phyloP scores from a whole-genome alignment of 64 coral and sea anemone species.

The Stichodactyla mertensii region DNA sequence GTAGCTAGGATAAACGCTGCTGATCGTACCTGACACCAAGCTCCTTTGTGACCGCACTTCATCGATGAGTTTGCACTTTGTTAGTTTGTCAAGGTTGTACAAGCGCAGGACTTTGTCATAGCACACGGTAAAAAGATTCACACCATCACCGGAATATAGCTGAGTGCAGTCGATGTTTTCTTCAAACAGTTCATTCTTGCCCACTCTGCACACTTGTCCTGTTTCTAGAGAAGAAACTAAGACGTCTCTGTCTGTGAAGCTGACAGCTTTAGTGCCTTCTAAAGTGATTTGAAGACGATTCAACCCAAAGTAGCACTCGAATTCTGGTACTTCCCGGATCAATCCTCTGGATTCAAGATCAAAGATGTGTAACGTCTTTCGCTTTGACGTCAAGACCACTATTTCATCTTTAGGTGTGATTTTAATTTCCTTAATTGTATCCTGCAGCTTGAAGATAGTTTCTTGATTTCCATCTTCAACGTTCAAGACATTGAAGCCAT shows the following conservation, averaged over 20 bases:
- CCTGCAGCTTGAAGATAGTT: conserved; percentile 31
- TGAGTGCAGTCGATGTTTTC: conserved; percentile 25
- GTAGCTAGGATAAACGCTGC: conserved; percentile 22
- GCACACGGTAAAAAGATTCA: conserved; percentile 9
- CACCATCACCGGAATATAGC: conserved; percentile 1
- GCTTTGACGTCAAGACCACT: conserved; percentile 36
- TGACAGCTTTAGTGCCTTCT: conserved; percentile 67
- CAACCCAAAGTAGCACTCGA: conserved; percentile 58
- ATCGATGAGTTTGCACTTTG: not conserved
- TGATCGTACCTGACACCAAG: not conserved
- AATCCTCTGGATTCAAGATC: conserved; percentile 54
- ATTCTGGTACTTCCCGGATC: conserved; percentile 52
- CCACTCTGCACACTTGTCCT: not conserved
- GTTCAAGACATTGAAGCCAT: conserved; percentile 38
- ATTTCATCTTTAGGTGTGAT: conserved; percentile 52
- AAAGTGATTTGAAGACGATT: conserved; percentile 60
- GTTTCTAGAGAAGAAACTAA: conserved; percentile 5
- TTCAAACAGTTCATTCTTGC: not conserved
- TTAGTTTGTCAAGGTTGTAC: not conserved
- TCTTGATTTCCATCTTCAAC: conserved; percentile 49
- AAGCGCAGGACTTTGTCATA: conserved; percentile 36
- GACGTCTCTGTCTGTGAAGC: conserved; percentile 10
- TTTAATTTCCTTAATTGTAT: conserved; percentile 71
- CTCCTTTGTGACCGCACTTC: not conserved
- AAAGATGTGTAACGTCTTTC: conserved; percentile 34